These are phyloP conservation scores for Bufo bufo DNA, from an alignment of 2,113 vertebrate species.

Conservation along the genomic window DNA sequence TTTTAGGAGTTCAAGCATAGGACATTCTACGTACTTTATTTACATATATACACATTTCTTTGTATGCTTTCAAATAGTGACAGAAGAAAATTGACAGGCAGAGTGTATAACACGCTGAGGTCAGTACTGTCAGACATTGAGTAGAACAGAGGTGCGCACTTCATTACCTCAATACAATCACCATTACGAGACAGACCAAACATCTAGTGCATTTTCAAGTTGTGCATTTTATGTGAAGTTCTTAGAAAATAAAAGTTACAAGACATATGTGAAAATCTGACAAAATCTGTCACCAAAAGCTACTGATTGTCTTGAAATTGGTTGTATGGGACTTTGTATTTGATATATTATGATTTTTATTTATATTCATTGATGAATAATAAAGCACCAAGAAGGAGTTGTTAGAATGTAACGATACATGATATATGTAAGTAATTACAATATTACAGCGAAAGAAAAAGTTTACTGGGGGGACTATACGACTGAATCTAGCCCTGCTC, in stretches of 20 bases:
- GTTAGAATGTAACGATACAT: too few species aligned
- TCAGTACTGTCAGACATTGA: slow-evolving; percentile 9
- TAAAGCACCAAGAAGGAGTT: too few species aligned
- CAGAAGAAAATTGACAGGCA: neutral
- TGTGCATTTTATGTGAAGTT: neutral
- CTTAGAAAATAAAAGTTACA: neutral
- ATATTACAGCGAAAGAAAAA: too few species aligned
- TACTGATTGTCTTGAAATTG: neutral
- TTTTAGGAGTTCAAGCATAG: slow-evolving; percentile 6
- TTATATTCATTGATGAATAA: too few species aligned
- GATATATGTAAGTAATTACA: too few species aligned
- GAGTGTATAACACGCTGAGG: neutral
- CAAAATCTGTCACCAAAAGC: neutral
- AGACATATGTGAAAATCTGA: neutral
- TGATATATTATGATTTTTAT: neutral
- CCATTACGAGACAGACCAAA: neutral
- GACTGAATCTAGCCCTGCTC: too few species aligned
- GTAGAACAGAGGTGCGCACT: neutral
- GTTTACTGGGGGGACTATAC: too few species aligned
- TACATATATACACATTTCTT: slow-evolving; percentile 14
- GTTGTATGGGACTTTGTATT: neutral
- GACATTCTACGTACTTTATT: neutral
- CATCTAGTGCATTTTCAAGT: neutral
- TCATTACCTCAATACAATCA: slow-evolving; percentile 18
- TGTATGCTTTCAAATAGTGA: neutral